Conservation (phyloP, 1,140 invertebrate species). For the Phymorhynchus buccinoides region DNA sequence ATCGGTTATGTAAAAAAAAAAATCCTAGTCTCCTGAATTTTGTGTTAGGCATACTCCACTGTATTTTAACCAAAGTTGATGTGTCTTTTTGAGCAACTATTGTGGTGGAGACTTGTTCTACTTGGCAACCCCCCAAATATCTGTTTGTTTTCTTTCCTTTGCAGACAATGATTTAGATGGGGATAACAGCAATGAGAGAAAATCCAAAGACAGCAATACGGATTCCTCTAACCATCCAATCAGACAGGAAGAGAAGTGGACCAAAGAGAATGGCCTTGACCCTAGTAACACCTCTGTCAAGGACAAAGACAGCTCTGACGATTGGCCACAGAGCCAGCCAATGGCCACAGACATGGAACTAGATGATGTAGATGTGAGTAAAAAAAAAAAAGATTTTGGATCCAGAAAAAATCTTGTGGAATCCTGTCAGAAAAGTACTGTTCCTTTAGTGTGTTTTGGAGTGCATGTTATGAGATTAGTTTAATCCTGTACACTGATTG, state of each 20-base stretch:
- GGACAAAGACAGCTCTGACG: background rate
- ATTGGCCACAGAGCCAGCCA: background rate
- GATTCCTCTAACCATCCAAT: background rate
- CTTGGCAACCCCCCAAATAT: too few species aligned
- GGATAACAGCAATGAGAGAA: background rate
- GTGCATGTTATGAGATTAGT: too few species aligned
- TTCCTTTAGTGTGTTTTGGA: too few species aligned
- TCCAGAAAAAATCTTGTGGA: too few species aligned
- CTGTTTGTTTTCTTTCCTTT: background rate
- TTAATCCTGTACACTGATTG: too few species aligned
- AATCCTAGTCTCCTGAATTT: too few species aligned
- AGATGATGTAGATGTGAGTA: conserved; percentile 53
- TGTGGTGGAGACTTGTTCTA: too few species aligned
- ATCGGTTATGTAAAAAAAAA: too few species aligned
- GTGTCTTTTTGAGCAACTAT: too few species aligned
- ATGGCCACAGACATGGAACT: conserved; percentile 53
- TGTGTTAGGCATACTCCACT: too few species aligned
- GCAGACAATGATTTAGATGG: background rate
- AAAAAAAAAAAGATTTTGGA: background rate
- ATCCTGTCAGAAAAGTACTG: background rate
- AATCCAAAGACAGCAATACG: background rate
- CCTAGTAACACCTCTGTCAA: background rate
- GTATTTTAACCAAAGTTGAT: too few species aligned
- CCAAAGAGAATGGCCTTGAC: background rate
- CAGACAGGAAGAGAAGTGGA: background rate